These are phyloP conservation scores for Camptogramma bilineatum DNA, from an alignment of 2,888 invertebrate genomes.

Conservation along the genomic window DNA sequence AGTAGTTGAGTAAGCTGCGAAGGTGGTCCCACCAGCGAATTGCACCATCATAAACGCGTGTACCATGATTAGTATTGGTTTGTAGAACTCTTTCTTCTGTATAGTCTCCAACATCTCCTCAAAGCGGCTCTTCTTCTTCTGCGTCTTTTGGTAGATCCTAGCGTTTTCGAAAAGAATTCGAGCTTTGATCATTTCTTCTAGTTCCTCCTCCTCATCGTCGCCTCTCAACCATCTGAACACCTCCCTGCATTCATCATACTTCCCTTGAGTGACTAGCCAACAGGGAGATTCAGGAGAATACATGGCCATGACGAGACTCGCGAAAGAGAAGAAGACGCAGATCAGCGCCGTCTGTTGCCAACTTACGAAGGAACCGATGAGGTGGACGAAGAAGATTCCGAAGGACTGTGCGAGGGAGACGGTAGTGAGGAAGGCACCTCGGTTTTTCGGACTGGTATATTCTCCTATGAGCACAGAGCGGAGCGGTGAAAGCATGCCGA, in stretches of 20 bases:
- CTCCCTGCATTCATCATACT: conserved; percentile 77
- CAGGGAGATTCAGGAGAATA: conserved; percentile 86
- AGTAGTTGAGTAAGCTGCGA: conserved; percentile 88
- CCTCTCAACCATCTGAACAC: conserved; percentile 85
- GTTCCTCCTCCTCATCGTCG: conserved; percentile 67
- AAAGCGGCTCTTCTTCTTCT: conserved; percentile 39
- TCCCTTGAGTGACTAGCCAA: conserved; percentile 84
- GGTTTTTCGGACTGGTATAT: conserved; percentile 82
- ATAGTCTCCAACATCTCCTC: conserved; percentile 50
- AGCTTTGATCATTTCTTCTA: conserved; percentile 65
- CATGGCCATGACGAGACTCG: conserved; percentile 69
- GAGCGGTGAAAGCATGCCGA: conserved; percentile 79
- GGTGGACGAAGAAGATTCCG: conserved; percentile 86
- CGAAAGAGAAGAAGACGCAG: conserved; percentile 71
- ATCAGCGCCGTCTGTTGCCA: conserved; percentile 84
- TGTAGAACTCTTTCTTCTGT: conserved; percentile 79
- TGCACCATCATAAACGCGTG: conserved; percentile 87
- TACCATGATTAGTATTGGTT: conserved; percentile 85
- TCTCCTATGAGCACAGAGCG: conserved; percentile 82
- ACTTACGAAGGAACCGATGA: conserved; percentile 83
- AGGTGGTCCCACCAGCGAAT: conserved; percentile 88
- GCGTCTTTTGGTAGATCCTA: conserved; percentile 43
- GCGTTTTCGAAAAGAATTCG: conserved; percentile 56
- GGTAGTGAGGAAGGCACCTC: conserved; percentile 85
- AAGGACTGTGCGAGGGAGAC: conserved; percentile 83